These are phyloP conservation scores for Manis javanica DNA, from an alignment of 2,797 vertebrate species.

Conservation along the genomic window DNA sequence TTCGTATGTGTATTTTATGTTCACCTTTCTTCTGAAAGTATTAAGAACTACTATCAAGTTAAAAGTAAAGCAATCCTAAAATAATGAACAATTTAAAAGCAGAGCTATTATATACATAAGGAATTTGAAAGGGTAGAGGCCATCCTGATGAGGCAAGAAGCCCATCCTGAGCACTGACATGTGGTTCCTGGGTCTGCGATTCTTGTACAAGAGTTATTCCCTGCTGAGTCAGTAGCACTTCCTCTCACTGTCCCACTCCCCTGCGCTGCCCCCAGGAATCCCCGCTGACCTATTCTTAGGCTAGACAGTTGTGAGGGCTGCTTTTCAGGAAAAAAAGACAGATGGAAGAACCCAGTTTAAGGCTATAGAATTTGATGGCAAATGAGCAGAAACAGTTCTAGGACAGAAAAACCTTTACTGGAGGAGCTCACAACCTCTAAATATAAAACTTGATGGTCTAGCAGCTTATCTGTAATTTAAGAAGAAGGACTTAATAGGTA, in stretches of 20 bases:
- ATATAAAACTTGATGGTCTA: not conserved
- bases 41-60: not conserved
- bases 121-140: not conserved
- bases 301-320: not conserved
- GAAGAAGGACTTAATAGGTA: not conserved
- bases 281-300: not conserved
- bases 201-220: not conserved
- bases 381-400: not conserved
- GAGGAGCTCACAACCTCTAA: not conserved
- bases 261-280: not conserved
- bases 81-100: not conserved
- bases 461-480: not conserved
- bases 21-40: not conserved
- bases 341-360: not conserved
- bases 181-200: not conserved
- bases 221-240: not conserved
- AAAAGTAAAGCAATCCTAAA: constrained; percentile 5
- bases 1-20: not conserved
- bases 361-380: not conserved
- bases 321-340: not conserved
- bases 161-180: not conserved
- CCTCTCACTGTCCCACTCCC: not conserved
- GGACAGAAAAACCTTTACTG: not conserved
- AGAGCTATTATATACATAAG: not conserved
- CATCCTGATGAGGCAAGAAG: not conserved